Base-by-base conservation (phyloP, 2,797 vertebrate genomes). In the Hypotaenidia okinawae region DNA sequence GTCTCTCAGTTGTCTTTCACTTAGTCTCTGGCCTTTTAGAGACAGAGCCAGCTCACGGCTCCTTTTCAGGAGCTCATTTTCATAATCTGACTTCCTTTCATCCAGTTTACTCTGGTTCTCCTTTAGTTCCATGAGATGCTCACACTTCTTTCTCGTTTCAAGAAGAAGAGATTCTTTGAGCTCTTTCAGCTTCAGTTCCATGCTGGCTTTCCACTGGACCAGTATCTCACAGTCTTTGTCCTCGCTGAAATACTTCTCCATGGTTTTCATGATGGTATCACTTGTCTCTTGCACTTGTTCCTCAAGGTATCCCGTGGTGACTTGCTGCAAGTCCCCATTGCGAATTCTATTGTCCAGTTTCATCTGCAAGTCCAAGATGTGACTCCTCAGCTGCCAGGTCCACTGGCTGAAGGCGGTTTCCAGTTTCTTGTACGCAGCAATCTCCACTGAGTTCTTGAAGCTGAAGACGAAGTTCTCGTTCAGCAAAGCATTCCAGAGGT, bases 391-490 rank as follows among this genome's bases (percentile, higher is more conserved):
- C 11, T 45, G 5, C 98, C 98, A 98, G 45, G 97, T 94, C 98
- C 98, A 98, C 22, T 97, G 95, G 2, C 94, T 95, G n/a, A 97
- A 98, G 7, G 89, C 45, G 0, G 22, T 89, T 76, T 98, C 98
- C 61, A 98, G 91, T 79, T 90, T 97, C 76, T 95, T 98, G 93
- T 98, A 98, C 0, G 55, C 80, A 30, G 96, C 84, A 10, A 98
- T 96, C 75, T 98, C 98, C 22, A 87, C 15, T 0, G 98, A 97
- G 54, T 98, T 98, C 96, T 95, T 98, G 80, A 98, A 98, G 61
- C 96, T 98, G 67, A 98, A 98, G 67, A 98, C 91, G 86, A 98
- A 98, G 37, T 98, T 97, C 78, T 98, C 98, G 5, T 97, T 98
- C 72, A 98, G 62, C 33, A 98, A 81, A 10, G 98, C 98, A 0